Conservation (phyloP, 2,113 vertebrate species). For the Oreochromis aureus region DNA sequence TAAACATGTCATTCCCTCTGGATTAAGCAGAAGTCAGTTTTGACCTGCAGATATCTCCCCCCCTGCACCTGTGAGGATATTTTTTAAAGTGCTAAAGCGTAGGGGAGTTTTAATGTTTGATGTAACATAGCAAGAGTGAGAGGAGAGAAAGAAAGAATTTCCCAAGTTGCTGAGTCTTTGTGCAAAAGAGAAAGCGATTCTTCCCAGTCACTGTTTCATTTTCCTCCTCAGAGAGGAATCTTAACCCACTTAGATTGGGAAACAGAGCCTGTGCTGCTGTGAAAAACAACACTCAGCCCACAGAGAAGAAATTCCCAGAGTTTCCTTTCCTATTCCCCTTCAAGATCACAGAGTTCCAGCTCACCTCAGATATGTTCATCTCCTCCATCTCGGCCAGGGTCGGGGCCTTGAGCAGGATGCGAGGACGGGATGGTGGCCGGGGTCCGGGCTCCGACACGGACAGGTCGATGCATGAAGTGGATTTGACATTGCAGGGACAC, state of each 20-base stretch:
- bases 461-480: constrained; percentile 89
- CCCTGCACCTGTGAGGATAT: background rate
- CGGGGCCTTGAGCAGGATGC: constrained; percentile 88
- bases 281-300: background rate
- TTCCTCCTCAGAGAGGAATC: background rate
- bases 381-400: constrained; percentile 96
- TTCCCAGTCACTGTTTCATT: background rate
- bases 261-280: background rate
- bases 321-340: background rate
- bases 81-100: background rate
- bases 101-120: background rate
- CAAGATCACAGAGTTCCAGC: background rate
- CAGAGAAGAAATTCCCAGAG: background rate
- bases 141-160: background rate
- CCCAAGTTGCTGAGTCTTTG: background rate
- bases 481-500: constrained; percentile 74
- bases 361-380: constrained; percentile 88
- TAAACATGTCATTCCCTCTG: background rate
- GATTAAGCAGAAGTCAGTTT: background rate
- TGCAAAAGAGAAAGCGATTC: background rate
- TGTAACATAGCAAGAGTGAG: background rate
- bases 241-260: background rate
- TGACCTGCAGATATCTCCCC: background rate
- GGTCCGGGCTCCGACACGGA: constrained; percentile 53
- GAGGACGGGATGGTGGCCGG: constrained; percentile 59